Percentiles rank a stretch among this genome's conserved stretches.
Evolutionary conservation across 1,140 invertebrate genomes (phyloP).

Genomic region (Oreohelix idahoensis): DNA sequence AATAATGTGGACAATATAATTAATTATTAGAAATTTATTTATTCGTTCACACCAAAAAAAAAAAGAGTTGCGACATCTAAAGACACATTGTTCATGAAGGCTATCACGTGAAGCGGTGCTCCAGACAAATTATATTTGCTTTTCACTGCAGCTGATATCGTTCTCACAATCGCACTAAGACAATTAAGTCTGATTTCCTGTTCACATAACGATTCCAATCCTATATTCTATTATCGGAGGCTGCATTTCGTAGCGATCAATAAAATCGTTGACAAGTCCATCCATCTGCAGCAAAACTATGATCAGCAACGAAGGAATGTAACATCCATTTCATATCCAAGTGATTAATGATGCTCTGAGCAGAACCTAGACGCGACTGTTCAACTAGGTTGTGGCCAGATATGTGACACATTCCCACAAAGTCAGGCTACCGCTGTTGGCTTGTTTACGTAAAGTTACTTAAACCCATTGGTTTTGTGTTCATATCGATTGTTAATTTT

Average conservation of each 20-base stretch:
- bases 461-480: too few species aligned
- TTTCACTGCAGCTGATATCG: neutral
- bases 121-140: conserved; percentile 15
- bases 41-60: too few species aligned
- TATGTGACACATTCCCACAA: too few species aligned
- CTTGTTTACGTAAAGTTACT: too few species aligned
- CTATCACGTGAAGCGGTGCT: conserved; percentile 28
- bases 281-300: neutral
- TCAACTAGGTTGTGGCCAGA: too few species aligned
- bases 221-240: neutral
- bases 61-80: too few species aligned
- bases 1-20: too few species aligned
- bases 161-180: neutral
- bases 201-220: neutral
- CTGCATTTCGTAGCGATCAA: neutral
- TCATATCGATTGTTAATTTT: too few species aligned
- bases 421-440: too few species aligned
- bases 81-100: conserved; percentile 25
- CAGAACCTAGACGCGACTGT: too few species aligned
- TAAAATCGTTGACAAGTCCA: conserved; percentile 3
- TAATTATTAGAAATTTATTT: too few species aligned
- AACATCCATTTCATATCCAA: conserved; percentile 9
- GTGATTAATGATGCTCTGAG: conserved; percentile 27
- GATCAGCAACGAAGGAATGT: conserved; percentile 17
- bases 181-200: conserved; percentile 3